These are phyloP conservation scores for Parasteatoda tepidariorum DNA, from an alignment of 1,140 invertebrate genomes.

Conservation along the genomic window DNA sequence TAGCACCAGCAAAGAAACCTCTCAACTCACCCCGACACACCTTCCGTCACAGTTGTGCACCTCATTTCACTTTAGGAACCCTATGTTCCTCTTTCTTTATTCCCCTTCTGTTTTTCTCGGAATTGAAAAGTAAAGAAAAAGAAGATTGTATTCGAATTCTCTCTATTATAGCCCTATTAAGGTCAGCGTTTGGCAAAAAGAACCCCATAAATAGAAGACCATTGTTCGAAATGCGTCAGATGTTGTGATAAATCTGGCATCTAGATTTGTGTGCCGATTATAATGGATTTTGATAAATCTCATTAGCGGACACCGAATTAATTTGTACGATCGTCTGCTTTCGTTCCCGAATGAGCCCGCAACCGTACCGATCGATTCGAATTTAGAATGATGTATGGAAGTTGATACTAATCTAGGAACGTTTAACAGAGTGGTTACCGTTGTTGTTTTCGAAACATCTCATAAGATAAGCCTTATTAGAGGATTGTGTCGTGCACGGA, in stretches of 20 bases:
- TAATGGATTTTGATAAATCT: not conserved
- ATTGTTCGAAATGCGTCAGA: not conserved
- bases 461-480: too few relatives aligned
- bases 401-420: not conserved
- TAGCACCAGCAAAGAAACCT: not conserved
- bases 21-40: conserved; percentile 18
- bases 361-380: not conserved
- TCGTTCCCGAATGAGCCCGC: not conserved
- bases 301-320: not conserved
- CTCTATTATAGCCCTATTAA: not conserved
- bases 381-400: not conserved
- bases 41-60: not conserved
- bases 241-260: not conserved
- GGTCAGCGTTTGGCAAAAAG: not conserved
- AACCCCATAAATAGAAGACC: not conserved
- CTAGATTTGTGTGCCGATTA: not conserved
- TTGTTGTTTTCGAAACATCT: not conserved
- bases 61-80: not conserved
- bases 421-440: not conserved
- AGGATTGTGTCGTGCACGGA: not conserved
- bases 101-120: not conserved
- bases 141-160: not conserved
- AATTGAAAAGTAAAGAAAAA: not conserved
- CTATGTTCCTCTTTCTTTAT: not conserved
- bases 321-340: not conserved